phyloP scores from a whole-genome alignment of 1,140 invertebrate species.

The Drosophila ironensis region DNA sequence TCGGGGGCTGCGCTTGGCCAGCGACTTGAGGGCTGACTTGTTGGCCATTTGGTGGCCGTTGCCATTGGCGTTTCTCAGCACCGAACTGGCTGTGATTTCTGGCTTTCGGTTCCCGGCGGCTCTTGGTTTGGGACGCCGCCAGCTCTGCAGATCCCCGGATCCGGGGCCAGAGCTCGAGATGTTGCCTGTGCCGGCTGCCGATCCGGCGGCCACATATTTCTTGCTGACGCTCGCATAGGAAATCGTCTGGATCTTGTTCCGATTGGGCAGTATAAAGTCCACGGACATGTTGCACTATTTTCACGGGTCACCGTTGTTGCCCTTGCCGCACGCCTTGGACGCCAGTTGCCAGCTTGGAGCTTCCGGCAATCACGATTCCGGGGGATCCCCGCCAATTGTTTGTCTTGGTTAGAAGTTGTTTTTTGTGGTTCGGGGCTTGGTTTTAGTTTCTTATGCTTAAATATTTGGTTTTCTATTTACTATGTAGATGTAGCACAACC shows the following conservation, averaged over 20 bases:
- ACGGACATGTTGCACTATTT: constrained; percentile 64
- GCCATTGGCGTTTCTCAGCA: constrained; percentile 69
- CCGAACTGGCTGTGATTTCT: constrained; percentile 27
- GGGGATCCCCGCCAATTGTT: constrained; percentile 32
- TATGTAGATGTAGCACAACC: constrained; percentile 79
- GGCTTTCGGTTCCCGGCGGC: constrained; percentile 37
- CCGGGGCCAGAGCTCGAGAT: not conserved
- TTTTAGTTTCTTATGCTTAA: constrained; percentile 11
- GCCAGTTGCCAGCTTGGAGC: constrained; percentile 59
- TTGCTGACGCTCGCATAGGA: constrained; percentile 74
- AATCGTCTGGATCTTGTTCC: constrained; percentile 76
- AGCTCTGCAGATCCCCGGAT: constrained; percentile 45
- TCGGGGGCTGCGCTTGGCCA: constrained; percentile 46
- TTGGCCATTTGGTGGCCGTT: constrained; percentile 31
- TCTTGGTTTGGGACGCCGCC: constrained; percentile 45
- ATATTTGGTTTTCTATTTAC: constrained; percentile 50
- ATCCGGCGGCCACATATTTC: constrained; percentile 49
- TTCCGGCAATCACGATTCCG: constrained; percentile 37
- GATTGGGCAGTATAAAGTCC: constrained; percentile 77
- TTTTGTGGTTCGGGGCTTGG: constrained; percentile 14
- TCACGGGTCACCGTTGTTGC: constrained; percentile 36
- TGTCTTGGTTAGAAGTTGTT: constrained; percentile 19
- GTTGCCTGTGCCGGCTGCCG: not conserved
- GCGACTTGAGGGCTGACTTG: constrained; percentile 47
- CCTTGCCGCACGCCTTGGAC: constrained; percentile 6